phyloP scores from a whole-genome alignment of 1,140 invertebrate species.

The Nasonia longicornis region DNA sequence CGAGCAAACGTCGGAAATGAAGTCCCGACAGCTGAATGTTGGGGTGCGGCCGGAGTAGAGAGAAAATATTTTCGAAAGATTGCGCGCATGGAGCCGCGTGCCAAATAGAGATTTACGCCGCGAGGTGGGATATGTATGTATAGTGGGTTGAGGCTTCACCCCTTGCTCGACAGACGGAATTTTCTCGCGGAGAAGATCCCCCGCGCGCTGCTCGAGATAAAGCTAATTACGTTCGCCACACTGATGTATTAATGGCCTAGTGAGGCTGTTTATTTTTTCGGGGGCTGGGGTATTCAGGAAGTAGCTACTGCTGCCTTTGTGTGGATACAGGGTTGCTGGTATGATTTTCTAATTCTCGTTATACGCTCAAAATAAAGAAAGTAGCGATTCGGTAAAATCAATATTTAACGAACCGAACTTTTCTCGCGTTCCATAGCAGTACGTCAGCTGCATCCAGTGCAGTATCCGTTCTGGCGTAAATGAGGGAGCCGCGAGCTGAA shows the following conservation, averaged over 20 bases:
- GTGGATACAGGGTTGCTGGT: too few relatives aligned
- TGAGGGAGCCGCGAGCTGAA: too few relatives aligned
- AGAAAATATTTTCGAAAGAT: conserved; percentile 43
- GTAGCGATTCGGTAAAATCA: too few relatives aligned
- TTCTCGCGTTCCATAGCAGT: too few relatives aligned
- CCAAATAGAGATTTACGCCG: conserved; percentile 40
- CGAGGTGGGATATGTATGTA: background rate
- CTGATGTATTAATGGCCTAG: background rate
- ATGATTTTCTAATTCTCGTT: too few relatives aligned
- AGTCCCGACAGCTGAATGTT: background rate
- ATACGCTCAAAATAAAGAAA: too few relatives aligned
- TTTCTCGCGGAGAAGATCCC: background rate
- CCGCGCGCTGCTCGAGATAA: background rate
- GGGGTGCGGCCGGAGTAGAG: background rate
- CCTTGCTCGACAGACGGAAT: background rate
- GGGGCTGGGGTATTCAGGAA: background rate
- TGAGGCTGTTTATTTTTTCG: background rate
- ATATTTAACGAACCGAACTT: too few relatives aligned
- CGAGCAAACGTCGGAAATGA: conserved; percentile 17
- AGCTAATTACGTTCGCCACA: conserved; percentile 1
- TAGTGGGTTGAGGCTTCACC: background rate
- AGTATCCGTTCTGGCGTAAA: too few relatives aligned
- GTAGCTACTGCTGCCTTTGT: background rate
- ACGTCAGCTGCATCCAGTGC: too few relatives aligned
- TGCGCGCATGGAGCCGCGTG: background rate